Evolutionary conservation across 2,797 vertebrate genomes (phyloP).

Genomic region (Halcyon leucocephala): DNA sequence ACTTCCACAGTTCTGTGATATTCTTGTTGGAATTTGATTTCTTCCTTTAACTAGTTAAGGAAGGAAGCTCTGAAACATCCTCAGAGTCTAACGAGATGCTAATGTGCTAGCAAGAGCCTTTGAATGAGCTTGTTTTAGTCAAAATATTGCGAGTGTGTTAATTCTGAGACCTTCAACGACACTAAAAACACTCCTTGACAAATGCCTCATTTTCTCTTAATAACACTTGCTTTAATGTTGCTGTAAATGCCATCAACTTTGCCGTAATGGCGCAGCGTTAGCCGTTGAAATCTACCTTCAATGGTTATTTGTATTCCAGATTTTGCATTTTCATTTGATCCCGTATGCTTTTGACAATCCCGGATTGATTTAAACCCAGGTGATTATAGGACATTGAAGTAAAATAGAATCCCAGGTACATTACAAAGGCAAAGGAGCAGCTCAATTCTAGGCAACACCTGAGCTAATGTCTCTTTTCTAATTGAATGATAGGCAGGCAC

Average conservation of each 20-base stretch:
- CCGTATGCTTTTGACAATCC: slow-evolving; percentile 6
- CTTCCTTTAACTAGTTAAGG: not conserved
- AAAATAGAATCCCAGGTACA: not conserved
- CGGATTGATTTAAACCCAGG: not conserved
- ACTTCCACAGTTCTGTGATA: not conserved
- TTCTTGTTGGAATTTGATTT: not conserved
- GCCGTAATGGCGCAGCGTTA: not conserved
- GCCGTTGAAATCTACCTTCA: slow-evolving; percentile 9
- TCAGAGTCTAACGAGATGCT: not conserved
- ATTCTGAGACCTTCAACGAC: slow-evolving; percentile 18
- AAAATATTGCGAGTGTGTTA: slow-evolving; percentile 36
- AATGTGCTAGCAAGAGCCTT: slow-evolving; percentile 4
- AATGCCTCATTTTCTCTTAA: slow-evolving; percentile 47
- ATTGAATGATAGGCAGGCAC: slow-evolving; percentile 27
- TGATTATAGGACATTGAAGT: not conserved
- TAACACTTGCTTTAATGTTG: slow-evolving; percentile 31
- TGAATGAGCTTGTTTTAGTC: slow-evolving; percentile 18
- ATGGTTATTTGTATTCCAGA: not conserved
- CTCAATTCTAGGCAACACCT: not conserved
- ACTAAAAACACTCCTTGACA: slow-evolving; percentile 41
- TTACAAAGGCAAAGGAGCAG: slow-evolving; percentile 20
- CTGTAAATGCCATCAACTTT: slow-evolving; percentile 21
- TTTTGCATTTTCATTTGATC: slow-evolving; percentile 22
- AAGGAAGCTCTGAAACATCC: not conserved
- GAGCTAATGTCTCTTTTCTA: slow-evolving; percentile 38